Base-by-base conservation (phyloP, 2,888 invertebrate species). In the Hydropsyche betteni region DNA sequence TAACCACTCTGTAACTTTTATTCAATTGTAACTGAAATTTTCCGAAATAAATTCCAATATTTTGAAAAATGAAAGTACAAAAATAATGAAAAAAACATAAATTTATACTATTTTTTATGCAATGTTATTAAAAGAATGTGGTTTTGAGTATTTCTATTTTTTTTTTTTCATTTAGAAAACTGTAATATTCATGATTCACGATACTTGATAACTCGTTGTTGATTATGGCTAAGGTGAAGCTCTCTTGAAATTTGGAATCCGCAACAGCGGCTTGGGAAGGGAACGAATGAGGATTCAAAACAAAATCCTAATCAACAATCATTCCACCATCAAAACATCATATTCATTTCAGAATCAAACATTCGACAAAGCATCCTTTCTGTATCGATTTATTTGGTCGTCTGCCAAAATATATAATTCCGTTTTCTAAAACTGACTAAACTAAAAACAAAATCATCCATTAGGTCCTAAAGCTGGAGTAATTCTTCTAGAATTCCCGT, bases 381-480 rank as follows among this genome's bases (percentile, higher is more conserved):
- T 58, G 74, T 74, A 73, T 74, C 73, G 33, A 16, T n/a, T 44
- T 52, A 16, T 73, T 58, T 69, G 78, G 79, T 78, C 79, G 71
- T 75, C 79, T 73, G 76, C 79, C 77, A 71, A 69, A 36, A 44
- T 53, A 52, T 68, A 68, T 75, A 76, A 70, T 79, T 74, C 69
- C 74, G 33, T 61, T 61, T 36, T 33, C 73, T 64, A 58, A 64
- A 69, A 70, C 74, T 77, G 74, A 71, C 68, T 58, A 70, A 52
- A 64, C 24, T 10, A n/a, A 44, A 52, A n/a, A 64, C 50, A 34
- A 38, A 44, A 69, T 79, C 79, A 79, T 51, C 79, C 79, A 52
- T 79, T 78, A 61, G 79, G 78, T 4, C 79, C 79, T 12, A 79
- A 69, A 6, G 77, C 76, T 33, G 79, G 79, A n/a, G 77, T 77